These are phyloP conservation scores for Alaudala cheleensis DNA, from an alignment of 2,113 vertebrate species.

Conservation along the genomic window DNA sequence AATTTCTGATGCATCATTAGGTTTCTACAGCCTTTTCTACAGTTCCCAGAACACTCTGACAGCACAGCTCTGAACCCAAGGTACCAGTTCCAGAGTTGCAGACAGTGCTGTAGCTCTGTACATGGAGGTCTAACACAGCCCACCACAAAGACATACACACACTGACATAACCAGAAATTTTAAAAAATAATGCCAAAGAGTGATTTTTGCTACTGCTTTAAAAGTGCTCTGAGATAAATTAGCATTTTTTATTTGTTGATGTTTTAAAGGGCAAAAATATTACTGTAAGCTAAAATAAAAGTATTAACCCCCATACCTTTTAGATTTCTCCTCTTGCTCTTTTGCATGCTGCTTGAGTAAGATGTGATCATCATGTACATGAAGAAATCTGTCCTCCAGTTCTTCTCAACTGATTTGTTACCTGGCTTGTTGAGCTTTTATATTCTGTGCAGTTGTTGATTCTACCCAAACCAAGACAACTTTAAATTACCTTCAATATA, in stretches of 20 bases:
- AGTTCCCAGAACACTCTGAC: neutral
- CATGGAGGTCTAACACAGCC: neutral
- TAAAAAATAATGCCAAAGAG: neutral
- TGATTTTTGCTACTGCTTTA: neutral
- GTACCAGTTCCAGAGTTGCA: neutral
- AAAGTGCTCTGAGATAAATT: neutral
- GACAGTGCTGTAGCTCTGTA: accelerated
- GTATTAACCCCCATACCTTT: slow-evolving; percentile 77
- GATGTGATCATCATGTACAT: slow-evolving; percentile 81
- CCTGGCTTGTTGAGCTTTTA: slow-evolving; percentile 72
- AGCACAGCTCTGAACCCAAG: neutral
- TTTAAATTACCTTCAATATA: neutral
- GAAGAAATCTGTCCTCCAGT: slow-evolving; percentile 87
- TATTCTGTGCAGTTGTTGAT: slow-evolving; percentile 27
- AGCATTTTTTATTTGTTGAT: neutral
- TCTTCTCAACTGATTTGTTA: slow-evolving; percentile 80
- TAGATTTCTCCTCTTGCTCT: slow-evolving; percentile 91
- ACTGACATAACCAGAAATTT: neutral
- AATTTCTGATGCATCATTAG: neutral
- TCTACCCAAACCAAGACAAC: slow-evolving; percentile 70
- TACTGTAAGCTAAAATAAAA: slow-evolving; percentile 7
- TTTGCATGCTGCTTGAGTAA: slow-evolving; percentile 85
- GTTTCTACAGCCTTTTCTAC: neutral
- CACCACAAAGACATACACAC: neutral
- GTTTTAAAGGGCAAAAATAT: slow-evolving; percentile 15